A percentile compares a stretch with the other conserved stretches of the same genome.
Conservation (phyloP, 1,140 invertebrate species). For the Drosophila subpulchrella region DNA sequence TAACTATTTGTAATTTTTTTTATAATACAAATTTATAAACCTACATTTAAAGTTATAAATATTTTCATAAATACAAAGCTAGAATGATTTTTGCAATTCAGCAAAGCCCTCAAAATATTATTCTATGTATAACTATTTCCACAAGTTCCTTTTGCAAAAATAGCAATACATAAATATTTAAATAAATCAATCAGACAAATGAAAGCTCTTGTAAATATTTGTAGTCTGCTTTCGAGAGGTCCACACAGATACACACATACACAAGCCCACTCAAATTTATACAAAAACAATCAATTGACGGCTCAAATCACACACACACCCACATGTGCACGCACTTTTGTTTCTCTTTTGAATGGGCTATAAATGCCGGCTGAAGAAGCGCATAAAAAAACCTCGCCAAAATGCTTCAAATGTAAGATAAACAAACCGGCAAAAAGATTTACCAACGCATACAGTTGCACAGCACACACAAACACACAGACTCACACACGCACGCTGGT, state of each 20-base stretch:
- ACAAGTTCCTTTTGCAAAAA: conserved; percentile 13
- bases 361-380: conserved; percentile 58
- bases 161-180: conserved; percentile 49
- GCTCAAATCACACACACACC: conserved; percentile 34
- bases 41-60: too few species aligned
- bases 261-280: conserved; percentile 5
- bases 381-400: conserved; percentile 44
- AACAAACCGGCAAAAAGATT: conserved; percentile 65
- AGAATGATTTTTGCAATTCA: not conserved
- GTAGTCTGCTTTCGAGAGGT: conserved; percentile 37
- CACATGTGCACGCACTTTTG: conserved; percentile 34
- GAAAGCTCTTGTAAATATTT: conserved; percentile 52
- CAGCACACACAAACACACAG: conserved; percentile 1
- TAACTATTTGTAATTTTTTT: too few species aligned
- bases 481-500: not conserved
- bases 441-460: conserved; percentile 18
- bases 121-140: not conserved
- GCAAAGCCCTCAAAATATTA: not conserved
- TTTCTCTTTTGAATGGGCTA: conserved; percentile 43
- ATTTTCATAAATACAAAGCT: too few species aligned
- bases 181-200: conserved; percentile 51
- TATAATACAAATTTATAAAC: too few species aligned
- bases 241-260: conserved; percentile 4
- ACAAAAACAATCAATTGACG: conserved; percentile 51
- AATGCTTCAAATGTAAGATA: conserved; percentile 59